phyloP scores from a whole-genome alignment of 2,113 vertebrate genomes.

The Etheostoma spectabile region DNA sequence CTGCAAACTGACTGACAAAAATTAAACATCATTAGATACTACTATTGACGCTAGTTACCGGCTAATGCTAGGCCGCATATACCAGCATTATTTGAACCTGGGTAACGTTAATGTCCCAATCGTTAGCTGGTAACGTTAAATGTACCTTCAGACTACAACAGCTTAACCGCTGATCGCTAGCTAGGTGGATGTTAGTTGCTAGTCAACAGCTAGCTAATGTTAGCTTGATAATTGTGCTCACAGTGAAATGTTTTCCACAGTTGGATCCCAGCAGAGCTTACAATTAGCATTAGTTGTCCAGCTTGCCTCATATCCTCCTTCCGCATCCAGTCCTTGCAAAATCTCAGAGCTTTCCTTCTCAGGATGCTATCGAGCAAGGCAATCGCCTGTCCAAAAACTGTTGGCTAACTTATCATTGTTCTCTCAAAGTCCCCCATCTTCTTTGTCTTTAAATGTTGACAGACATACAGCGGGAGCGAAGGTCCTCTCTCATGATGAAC shows the following conservation, averaged over 20 bases:
- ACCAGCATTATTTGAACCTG: constrained; percentile 46
- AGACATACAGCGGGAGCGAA: constrained; percentile 8
- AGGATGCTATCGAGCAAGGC: constrained; percentile 60
- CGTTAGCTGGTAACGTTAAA: constrained; percentile 22
- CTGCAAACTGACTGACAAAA: constrained; percentile 32
- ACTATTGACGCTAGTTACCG: constrained; percentile 43
- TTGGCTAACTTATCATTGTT: constrained; percentile 67
- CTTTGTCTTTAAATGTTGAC: constrained; percentile 41
- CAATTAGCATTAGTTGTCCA: constrained; percentile 72
- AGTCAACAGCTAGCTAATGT: constrained; percentile 23
- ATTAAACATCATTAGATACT: constrained; percentile 22
- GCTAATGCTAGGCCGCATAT: constrained; percentile 75
- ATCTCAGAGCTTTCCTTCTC: constrained; percentile 70
- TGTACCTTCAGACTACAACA: constrained; percentile 33
- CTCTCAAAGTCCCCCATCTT: constrained; percentile 47
- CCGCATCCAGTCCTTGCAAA: constrained; percentile 73
- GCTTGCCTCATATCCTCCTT: constrained; percentile 76
- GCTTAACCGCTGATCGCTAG: constrained; percentile 4
- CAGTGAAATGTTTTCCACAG: constrained; percentile 47
- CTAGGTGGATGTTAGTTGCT: constrained; percentile 15
- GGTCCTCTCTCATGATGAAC: constrained; percentile 46
- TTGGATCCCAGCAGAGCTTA: constrained; percentile 56
- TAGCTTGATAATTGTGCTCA: constrained; percentile 47
- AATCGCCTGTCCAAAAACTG: constrained; percentile 42
- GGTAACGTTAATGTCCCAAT: constrained; percentile 35